Evolutionary conservation across 92 coral and sea anemone genomes (phyloP), one percentile per base, ranked within the genome.

Genomic region (Paramuricea clavata): DNA sequence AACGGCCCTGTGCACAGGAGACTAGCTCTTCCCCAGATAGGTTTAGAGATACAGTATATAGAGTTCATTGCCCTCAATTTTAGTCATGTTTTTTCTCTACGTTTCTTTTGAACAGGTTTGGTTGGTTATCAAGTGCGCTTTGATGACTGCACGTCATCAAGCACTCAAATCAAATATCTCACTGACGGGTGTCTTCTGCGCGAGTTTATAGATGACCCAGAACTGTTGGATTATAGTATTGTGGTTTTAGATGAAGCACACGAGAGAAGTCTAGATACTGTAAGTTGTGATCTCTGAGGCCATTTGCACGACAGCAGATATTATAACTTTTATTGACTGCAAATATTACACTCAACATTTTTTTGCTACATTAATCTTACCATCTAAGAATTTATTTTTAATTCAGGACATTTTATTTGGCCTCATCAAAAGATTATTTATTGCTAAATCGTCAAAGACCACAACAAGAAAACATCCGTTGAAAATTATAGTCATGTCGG

Each of bases 111-210:
- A 49, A 31, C 80, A 95, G 98, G 78, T 76, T 84, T 89, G 34
- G 98, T 95, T 73, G 98, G 98, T 12, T 95, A 95, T 85, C 97
- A 95, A 86, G 98, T 95, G 43, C 84, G 98, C 54, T 95, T 95
- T 94, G 98, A 95, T 83, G 97, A 95, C 85, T 71, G 89, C 81
- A 95, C 98, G 76, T 90, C 94, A 60, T 89, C 85, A 5, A 49
- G 83, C 27, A 95, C 98, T 17, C 81, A 78, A 16, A 88, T 95
- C 76, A 95, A 95, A 65, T 95, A 95, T 88, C 90, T 95, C 97
- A 95, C 98, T 17, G 98, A 95, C 86, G 98, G 98, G 17, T 95
- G 98, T 68, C 89, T 95, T 42, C 83, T 95, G 67, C 88, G 95
- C 67, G 98, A 95, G 81, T 93, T 95, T 41, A 91, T 95, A 23